Evolutionary conservation across 2,113 vertebrate genomes (phyloP).

Genomic region (Burhinus oedicnemus): DNA sequence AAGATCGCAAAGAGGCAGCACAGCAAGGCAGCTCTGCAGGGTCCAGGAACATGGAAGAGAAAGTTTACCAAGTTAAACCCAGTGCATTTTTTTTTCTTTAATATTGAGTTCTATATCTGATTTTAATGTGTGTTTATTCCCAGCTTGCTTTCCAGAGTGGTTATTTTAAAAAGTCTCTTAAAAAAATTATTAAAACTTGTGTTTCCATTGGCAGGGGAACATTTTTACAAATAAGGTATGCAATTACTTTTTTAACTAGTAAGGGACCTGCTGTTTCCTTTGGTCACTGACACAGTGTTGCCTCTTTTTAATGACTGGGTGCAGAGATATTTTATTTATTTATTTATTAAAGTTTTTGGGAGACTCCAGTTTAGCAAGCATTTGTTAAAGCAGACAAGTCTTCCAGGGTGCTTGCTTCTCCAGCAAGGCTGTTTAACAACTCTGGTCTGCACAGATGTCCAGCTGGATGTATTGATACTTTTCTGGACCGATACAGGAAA

Average conservation of each 20-base stretch:
- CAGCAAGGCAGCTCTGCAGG: fast-evolving
- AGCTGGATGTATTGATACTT: background rate
- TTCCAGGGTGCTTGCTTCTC: background rate
- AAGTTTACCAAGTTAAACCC: background rate
- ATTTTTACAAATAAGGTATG: background rate
- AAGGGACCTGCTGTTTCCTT: background rate
- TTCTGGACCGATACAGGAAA: background rate
- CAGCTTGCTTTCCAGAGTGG: background rate
- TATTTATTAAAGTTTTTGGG: background rate
- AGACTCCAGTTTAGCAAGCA: background rate
- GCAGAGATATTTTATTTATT: background rate
- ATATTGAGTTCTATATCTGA: background rate
- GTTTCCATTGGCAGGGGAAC: constrained; percentile 29
- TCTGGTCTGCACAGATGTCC: background rate
- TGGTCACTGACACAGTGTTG: background rate
- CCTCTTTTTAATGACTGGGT: background rate
- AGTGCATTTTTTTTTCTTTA: background rate
- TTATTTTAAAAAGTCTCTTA: constrained; percentile 10
- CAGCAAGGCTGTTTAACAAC: background rate
- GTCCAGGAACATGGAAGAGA: background rate
- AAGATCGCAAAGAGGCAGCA: background rate
- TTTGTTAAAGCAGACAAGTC: background rate
- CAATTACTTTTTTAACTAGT: background rate
- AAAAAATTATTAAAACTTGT: background rate
- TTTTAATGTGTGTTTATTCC: constrained; percentile 27